A percentile compares a stretch with the other conserved stretches of the same genome.
phyloP scores from a whole-genome alignment of 2,797 vertebrate species.

The Gymnodraco acuticeps region DNA sequence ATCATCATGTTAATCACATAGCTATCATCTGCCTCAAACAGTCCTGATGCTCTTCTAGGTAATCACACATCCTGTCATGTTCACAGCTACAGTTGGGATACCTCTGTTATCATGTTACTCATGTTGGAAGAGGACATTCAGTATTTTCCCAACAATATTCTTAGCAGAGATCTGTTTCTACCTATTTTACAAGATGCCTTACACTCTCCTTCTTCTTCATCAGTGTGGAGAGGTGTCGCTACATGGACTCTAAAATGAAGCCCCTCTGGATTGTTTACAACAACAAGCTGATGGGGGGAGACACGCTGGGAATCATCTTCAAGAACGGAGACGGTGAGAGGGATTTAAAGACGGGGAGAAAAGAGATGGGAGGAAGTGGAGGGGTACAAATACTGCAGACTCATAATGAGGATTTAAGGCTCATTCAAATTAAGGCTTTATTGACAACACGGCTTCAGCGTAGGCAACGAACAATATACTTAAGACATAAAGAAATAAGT shows the following conservation, averaged over 20 bases:
- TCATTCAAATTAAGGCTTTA: too few species aligned
- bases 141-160: rapidly evolving
- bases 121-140: too few species aligned
- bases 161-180: background rate
- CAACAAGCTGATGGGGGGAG: constrained; percentile 93
- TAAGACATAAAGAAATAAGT: too few species aligned
- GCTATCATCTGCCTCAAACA: too few species aligned
- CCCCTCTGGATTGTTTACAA: constrained; percentile 99
- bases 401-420: background rate
- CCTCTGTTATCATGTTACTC: too few species aligned
- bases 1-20: too few species aligned
- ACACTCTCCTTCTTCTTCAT: background rate
- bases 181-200: background rate
- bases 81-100: too few species aligned
- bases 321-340: constrained; percentile 97
- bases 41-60: too few species aligned
- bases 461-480: too few species aligned
- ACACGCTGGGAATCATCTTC: constrained; percentile 95
- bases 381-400: background rate
- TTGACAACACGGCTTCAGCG: too few species aligned
- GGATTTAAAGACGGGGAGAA: background rate
- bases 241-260: constrained; percentile 99
- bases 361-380: background rate
- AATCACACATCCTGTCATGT: too few species aligned
- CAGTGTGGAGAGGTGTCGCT: constrained; percentile 96